Evolutionary conservation across 1,140 invertebrate species (phyloP), one percentile per base, ranked within the genome.

Genomic region (Drosophila melanica): DNA sequence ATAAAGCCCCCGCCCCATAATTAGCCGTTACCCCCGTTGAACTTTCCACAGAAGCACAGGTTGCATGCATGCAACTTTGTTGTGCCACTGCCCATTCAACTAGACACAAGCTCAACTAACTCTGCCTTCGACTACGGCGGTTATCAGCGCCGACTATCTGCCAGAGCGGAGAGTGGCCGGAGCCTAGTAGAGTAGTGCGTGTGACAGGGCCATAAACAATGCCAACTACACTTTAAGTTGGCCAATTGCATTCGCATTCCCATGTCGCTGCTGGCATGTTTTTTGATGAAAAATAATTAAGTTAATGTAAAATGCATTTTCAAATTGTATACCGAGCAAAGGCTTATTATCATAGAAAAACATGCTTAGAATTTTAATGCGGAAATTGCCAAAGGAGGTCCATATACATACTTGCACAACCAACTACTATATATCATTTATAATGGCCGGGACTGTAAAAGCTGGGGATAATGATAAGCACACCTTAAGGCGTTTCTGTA

Each of bases 261-360:
- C 64, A 73, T 78, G 75, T 75, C 76, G 48, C 20, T 58, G 48
- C 39, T 57, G 47, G 69, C 45, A 63, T 73, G 74, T 39, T 54
- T 53, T 44, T 65, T 37, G 71, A 54, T 63, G 78, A 66, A 89
- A 87, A 87, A 89, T 87, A 89, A 87, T 87, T 89, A 82, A 89
- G 65, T 82, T 77, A 87, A 89, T 87, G 75, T 75, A 62, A 89
- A 89, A 87, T 87, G 82, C 79, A 89, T 82, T 86, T 82, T 82
- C 84, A 79, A 82, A 81, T 66, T 78, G 77, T 68, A 57, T 42
- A 47, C 48, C 48, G 35, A 47, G 41, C 48, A 35, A 47, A 41
- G 72, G 57, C 65, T 87, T 79, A 87, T 87, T 81, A 85, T 66
- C 62, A 50, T 27, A 41, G 44, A 42, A 33, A 67, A 33, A 37